Evolutionary conservation across 2,797 vertebrate species (phyloP).

Genomic region (Uromys caudimaculatus): DNA sequence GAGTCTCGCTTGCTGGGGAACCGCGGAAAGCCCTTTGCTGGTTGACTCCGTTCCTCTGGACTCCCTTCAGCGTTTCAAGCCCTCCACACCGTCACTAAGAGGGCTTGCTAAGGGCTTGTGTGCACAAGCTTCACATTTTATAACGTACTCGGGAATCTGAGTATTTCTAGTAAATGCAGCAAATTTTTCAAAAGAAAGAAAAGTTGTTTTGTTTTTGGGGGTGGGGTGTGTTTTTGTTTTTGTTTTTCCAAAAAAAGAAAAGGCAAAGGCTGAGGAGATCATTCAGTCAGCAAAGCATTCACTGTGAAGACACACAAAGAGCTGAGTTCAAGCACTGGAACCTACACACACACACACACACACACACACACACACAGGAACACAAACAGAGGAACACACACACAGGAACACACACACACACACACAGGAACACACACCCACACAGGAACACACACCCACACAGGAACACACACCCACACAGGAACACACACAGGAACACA

Average conservation of each 20-base stretch:
- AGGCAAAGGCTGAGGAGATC: not conserved
- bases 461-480: not conserved
- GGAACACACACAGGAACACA: no score
- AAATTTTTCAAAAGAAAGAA: slow-evolving; percentile 20
- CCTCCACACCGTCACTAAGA: not conserved
- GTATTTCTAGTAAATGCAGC: slow-evolving; percentile 11
- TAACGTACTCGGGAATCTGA: slow-evolving; percentile 18
- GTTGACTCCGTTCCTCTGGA: not conserved
- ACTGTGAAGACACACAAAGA: not conserved
- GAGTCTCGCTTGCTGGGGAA: not conserved
- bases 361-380: no score
- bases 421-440: not conserved
- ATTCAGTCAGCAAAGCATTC: not conserved
- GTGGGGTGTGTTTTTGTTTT: no score
- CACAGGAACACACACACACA: no score
- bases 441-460: not conserved
- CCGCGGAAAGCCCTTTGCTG: not conserved
- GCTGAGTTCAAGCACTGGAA: not conserved
- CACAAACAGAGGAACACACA: no score
- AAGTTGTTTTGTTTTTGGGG: not conserved
- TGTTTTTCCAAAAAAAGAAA: not conserved
- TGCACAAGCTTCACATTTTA: slow-evolving; percentile 25
- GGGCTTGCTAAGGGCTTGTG: not conserved
- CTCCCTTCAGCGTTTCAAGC: not conserved
- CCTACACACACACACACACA: not conserved